Evolutionary conservation across 2,888 invertebrate species (phyloP), one percentile per base, ranked within the genome.

Genomic region (Oscheius onirici): DNA sequence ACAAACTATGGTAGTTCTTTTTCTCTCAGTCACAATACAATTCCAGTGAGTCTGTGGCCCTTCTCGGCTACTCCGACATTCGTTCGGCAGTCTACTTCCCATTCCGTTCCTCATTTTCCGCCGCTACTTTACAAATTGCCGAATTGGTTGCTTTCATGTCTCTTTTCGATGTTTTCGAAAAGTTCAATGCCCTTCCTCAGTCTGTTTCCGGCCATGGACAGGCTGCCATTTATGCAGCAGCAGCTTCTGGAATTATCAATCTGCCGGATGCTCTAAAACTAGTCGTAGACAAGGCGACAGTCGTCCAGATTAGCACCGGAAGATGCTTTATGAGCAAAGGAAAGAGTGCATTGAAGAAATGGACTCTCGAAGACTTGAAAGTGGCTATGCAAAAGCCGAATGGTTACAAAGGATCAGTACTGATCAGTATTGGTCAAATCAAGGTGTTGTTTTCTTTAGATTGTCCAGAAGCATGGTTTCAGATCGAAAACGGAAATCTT

Each of bases 11-110:
- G 65, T 65, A 40, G 1, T 8, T 5, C 1, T 3, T 1, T 24
- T 13, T 15, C 17, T 24, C 13, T 8, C 10, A 17, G 11, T 24
- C 3, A 51, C 10, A 65, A 49, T 15, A 28, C 11, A n/a, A 5
- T 54, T 40, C 28, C 54, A 67, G 66, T 20, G 54, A 52, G 10
- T 40, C 34, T 13, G 78, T 75, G 10, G 71, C 72, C 58, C 41
- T 49, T 1, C 72, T 66, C 24, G 78, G 78, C 0, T 66, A 74
- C 22, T 43, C 74, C 2, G 78, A 78, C 44, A 73, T 73, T 11
- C 43, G 74, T 54, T 65, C 74, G n/a, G 74, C 74, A 1, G 57
- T 78, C n/a, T 78, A 75, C 60, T 78, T 74, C 43, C 78, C 78
- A 0, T 78, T 72, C 60, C 72, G 75, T 15, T 57, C 73, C 13